These are phyloP conservation scores for Iselma pallidipennis DNA, from an alignment of 2,888 invertebrate genomes.

Conservation along the genomic window DNA sequence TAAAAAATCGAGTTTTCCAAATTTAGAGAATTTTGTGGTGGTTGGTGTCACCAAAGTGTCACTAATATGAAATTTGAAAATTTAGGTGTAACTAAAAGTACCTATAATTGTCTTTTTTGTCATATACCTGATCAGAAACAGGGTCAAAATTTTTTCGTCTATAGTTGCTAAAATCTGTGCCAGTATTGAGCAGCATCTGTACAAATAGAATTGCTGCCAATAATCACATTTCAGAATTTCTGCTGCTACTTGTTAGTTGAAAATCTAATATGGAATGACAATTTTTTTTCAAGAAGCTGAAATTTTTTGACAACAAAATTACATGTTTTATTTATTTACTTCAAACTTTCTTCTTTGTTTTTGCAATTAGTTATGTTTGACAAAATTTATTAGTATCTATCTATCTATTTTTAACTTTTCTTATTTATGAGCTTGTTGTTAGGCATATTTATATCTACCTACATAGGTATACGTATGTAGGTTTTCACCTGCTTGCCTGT, in stretches of 20 bases:
- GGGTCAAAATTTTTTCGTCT: not conserved
- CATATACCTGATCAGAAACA: not conserved
- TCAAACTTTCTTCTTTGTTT: not conserved
- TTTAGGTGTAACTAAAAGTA: no score
- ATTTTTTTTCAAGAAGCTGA: no score
- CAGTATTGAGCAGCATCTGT: not conserved
- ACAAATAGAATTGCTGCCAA: not conserved
- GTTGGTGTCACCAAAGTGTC: no score
- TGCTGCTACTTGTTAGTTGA: no score
- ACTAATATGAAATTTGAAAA: no score
- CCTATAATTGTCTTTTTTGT: not conserved
- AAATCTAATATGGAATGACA: no score
- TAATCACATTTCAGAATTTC: not conserved
- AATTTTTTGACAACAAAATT: not conserved
- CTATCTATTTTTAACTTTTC: not conserved
- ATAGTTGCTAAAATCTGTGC: not conserved
- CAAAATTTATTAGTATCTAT: no score
- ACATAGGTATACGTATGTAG: not conserved
- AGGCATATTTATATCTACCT: not conserved
- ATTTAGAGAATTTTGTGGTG: no score
- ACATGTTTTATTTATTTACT: not conserved
- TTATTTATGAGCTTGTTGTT: not conserved
- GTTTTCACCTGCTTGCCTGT: not conserved
- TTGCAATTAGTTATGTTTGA: no score
- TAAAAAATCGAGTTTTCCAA: no score